These are phyloP conservation scores for Hepsetus odoe DNA, from an alignment of 2,113 vertebrate species.

Conservation along the genomic window DNA sequence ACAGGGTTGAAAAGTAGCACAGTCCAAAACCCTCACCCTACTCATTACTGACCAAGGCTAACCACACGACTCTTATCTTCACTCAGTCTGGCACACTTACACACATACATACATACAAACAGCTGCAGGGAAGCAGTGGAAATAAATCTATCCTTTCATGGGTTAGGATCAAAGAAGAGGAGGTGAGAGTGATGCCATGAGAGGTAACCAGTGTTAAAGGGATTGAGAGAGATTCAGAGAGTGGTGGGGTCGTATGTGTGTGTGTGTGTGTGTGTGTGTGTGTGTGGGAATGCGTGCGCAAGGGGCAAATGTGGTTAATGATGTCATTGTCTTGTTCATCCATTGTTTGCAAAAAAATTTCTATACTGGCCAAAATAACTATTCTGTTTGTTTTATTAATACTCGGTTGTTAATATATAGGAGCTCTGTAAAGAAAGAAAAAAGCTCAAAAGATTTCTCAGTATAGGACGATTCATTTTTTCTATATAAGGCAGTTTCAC, in stretches of 20 bases:
- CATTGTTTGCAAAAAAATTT: too few relatives aligned
- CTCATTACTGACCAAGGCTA: slow-evolving; percentile 10
- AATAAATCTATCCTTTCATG: slow-evolving; percentile 9
- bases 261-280: too few relatives aligned
- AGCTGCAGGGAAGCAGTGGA: not conserved
- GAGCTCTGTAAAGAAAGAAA: too few relatives aligned
- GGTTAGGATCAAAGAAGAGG: not conserved
- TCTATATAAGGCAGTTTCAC: too few relatives aligned
- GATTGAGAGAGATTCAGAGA: not conserved
- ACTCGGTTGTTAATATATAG: too few relatives aligned
- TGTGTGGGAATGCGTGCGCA: not conserved
- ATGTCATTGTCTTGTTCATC: too few relatives aligned
- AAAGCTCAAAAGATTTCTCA: too few relatives aligned
- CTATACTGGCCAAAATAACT: too few relatives aligned
- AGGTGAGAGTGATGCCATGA: not conserved
- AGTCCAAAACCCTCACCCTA: slow-evolving; percentile 24
- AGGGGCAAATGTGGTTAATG: too few relatives aligned
- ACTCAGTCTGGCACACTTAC: slow-evolving; percentile 67
- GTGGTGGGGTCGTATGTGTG: not conserved
- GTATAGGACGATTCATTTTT: too few relatives aligned
- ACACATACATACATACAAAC: slow-evolving; percentile 28
- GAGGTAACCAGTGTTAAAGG: not conserved
- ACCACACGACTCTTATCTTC: slow-evolving; percentile 37
- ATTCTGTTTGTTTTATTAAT: too few relatives aligned
- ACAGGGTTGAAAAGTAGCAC: not conserved